phyloP scores from a whole-genome alignment of 2,797 vertebrate species.

The Pseudocheirus occidentalis region DNA sequence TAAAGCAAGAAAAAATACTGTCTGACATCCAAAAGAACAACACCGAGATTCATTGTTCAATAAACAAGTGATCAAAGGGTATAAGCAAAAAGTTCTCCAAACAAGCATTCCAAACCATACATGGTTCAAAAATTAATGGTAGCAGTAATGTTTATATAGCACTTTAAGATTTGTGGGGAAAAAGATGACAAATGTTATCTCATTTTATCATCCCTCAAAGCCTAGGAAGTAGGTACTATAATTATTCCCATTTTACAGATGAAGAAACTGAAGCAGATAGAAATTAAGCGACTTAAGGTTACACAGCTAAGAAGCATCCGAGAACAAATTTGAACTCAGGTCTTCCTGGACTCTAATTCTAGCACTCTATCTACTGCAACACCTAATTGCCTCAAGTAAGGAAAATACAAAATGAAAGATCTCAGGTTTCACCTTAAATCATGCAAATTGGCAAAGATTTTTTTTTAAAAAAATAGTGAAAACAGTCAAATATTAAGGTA shows the following conservation, averaged over 20 bases:
- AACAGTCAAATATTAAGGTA: neutral
- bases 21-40: neutral
- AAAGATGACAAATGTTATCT: neutral
- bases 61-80: neutral
- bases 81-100: neutral
- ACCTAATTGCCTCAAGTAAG: neutral
- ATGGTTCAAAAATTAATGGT: no score
- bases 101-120: neutral
- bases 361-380: neutral
- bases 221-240: neutral
- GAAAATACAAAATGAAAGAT: neutral
- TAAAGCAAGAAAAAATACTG: neutral
- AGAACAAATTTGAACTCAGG: neutral
- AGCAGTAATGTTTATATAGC: no score
- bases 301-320: neutral
- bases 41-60: neutral
- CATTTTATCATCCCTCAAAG: neutral
- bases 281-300: neutral
- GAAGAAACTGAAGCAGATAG: neutral
- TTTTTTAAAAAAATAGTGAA: neutral
- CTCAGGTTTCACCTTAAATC: neutral
- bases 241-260: neutral
- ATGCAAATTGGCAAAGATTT: neutral
- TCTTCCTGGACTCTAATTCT: neutral
- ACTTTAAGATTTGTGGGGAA: no score